Percentiles rank a stretch among this genome's conserved stretches.
phyloP scores from a whole-genome alignment of 2,797 vertebrate species.

The Philypnodon macrostomus region DNA sequence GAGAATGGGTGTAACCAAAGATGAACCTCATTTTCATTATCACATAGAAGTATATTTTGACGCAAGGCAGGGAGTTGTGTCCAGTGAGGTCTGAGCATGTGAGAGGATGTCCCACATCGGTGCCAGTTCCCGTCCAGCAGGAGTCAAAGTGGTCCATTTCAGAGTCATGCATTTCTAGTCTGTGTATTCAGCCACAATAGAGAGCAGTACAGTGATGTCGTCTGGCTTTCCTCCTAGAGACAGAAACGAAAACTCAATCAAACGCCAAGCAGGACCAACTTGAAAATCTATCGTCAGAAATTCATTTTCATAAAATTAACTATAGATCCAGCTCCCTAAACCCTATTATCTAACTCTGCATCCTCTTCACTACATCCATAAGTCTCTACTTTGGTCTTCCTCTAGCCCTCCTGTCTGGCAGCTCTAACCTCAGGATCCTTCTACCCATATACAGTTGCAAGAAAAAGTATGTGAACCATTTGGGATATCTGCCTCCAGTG shows the following conservation, averaged over 20 bases:
- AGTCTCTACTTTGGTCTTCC: too few species aligned
- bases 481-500: too few species aligned
- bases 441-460: too few species aligned
- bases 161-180: slow-evolving; percentile 85
- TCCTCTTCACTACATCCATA: too few species aligned
- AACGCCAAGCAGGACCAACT: too few species aligned
- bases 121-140: slow-evolving; percentile 75
- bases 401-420: too few species aligned
- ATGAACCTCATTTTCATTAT: background rate
- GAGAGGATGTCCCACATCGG: slow-evolving; percentile 30
- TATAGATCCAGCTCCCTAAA: too few species aligned
- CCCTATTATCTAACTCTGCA: too few species aligned
- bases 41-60: slow-evolving; percentile 11
- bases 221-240: slow-evolving; percentile 88
- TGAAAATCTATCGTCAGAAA: too few species aligned
- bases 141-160: slow-evolving; percentile 55
- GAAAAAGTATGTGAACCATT: too few species aligned
- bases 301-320: too few species aligned
- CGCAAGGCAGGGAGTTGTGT: background rate
- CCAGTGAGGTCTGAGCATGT: slow-evolving; percentile 19
- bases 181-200: slow-evolving; percentile 97
- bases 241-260: background rate
- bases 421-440: too few species aligned
- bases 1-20: background rate
- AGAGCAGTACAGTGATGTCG: slow-evolving; percentile 97